Evolutionary conservation across 2,888 invertebrate genomes (phyloP).

Genomic region (Mellilla xanthometata): DNA sequence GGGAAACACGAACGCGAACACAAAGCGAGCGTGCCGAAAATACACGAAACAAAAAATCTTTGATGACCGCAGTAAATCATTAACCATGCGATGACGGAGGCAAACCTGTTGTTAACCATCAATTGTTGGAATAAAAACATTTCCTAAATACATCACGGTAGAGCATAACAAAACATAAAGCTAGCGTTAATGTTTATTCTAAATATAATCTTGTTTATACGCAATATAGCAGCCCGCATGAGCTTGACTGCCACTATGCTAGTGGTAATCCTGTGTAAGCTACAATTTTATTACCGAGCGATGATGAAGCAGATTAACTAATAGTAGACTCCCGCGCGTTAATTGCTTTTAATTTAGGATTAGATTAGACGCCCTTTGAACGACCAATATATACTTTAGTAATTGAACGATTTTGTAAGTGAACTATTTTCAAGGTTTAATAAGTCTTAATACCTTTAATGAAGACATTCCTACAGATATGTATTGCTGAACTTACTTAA

Average conservation of each 20-base stretch:
- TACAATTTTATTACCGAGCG: slow-evolving; percentile 53
- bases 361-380: slow-evolving; percentile 31
- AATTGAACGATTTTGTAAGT: too few species aligned
- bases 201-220: slow-evolving; percentile 35
- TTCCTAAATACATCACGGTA: slow-evolving; percentile 26
- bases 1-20: neutral
- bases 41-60: slow-evolving; percentile 1
- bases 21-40: slow-evolving; percentile 3
- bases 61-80: slow-evolving; percentile 11
- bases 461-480: too few species aligned
- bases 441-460: too few species aligned
- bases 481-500: too few species aligned
- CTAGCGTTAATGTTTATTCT: slow-evolving; percentile 30
- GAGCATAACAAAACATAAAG: slow-evolving; percentile 27
- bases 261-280: slow-evolving; percentile 46
- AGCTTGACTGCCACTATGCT: slow-evolving; percentile 38
- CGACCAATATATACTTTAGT: slow-evolving; percentile 29
- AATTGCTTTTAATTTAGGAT: slow-evolving; percentile 54
- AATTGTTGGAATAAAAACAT: slow-evolving; percentile 18
- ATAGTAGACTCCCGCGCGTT: slow-evolving; percentile 48
- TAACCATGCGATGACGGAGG: slow-evolving; percentile 13
- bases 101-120: slow-evolving; percentile 17
- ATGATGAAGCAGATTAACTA: slow-evolving; percentile 60
- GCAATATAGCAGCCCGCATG: slow-evolving; percentile 51
- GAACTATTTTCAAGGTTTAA: too few species aligned